phyloP scores from a whole-genome alignment of 2,113 vertebrate species.

The Lamprotornis superbus region DNA sequence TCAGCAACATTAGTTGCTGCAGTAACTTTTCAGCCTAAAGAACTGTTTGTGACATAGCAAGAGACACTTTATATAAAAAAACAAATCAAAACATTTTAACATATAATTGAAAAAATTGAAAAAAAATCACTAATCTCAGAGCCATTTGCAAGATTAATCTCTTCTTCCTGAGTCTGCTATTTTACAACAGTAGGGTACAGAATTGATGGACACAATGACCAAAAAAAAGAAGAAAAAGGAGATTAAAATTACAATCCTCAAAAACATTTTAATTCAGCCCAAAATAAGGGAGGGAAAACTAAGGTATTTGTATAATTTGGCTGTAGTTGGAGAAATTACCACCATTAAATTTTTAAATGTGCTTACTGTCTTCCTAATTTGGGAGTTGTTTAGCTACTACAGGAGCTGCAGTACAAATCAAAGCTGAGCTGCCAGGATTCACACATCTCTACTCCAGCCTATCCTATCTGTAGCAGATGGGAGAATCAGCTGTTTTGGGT shows the following conservation, averaged over 20 bases:
- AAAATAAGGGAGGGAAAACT: background rate
- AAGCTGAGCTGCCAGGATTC: background rate
- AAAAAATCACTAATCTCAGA: background rate
- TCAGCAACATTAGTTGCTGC: background rate
- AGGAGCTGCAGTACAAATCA: background rate
- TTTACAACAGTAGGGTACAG: background rate
- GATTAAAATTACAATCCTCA: background rate
- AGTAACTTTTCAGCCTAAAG: background rate
- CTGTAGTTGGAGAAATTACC: background rate
- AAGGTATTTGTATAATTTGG: background rate
- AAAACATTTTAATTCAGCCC: background rate
- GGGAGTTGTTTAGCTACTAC: background rate
- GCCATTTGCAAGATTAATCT: background rate
- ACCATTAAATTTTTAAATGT: background rate
- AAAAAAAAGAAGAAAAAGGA: background rate
- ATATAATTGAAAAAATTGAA: background rate
- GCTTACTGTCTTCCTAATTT: background rate
- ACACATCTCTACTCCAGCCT: background rate
- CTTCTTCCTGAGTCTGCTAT: background rate
- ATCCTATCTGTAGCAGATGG: background rate
- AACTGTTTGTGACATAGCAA: background rate
- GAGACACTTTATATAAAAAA: background rate
- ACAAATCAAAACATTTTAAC: background rate
- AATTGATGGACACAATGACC: background rate
- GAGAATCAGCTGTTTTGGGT: slow-evolving; percentile 7